Evolutionary conservation across 2,888 invertebrate genomes (phyloP), one percentile per base, ranked within the genome.

Genomic region (Spodoptera littoralis): DNA sequence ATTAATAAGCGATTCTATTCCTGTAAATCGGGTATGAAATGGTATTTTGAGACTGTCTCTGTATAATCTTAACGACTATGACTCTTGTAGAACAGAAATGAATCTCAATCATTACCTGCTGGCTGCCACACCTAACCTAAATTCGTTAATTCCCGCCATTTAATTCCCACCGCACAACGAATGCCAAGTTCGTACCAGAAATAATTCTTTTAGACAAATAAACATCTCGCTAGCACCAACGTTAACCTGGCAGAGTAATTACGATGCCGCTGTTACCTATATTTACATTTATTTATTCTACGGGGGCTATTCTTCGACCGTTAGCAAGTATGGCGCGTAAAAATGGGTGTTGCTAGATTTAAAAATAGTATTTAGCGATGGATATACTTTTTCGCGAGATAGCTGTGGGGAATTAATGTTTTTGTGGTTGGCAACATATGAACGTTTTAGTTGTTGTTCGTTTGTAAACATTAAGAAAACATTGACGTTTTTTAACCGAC

Each of bases 211-310:
- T 65, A 53, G 65, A 71, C 65, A 67, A 74, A 78, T 73, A 81
- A 79, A 76, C 74, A 70, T 13, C 41, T 13, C 36, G 41, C 50
- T 59, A 60, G 58, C 61, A 59, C 58, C 60, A 58, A 47, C 62
- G 64, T 65, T 71, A 81, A 77, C 66, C 60, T 71, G 56, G 51
- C 63, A 52, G 58, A 57, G 68, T 82, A 84, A 85, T 86, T 87
- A 88, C 75, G 80, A 46, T 59, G 58, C 71, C 56, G 60, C 42
- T 18, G 49, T 64, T 79, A 78, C 78, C 84, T 85, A 84, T 84
- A 85, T 88, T 86, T 87, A 85, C 81, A 79, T 81, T 80, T 85
- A 88, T 86, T 86, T 87, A 86, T 87, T 86, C 81, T 64, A 65
- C 61, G 61, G 60, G 60, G 74, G 65, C 77, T 74, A 83, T 82